Percentiles rank a stretch among this genome's conserved stretches.
These are phyloP conservation scores for Cyclophora albipunctata DNA, from an alignment of 2,888 invertebrate genomes.

Conservation along the genomic window DNA sequence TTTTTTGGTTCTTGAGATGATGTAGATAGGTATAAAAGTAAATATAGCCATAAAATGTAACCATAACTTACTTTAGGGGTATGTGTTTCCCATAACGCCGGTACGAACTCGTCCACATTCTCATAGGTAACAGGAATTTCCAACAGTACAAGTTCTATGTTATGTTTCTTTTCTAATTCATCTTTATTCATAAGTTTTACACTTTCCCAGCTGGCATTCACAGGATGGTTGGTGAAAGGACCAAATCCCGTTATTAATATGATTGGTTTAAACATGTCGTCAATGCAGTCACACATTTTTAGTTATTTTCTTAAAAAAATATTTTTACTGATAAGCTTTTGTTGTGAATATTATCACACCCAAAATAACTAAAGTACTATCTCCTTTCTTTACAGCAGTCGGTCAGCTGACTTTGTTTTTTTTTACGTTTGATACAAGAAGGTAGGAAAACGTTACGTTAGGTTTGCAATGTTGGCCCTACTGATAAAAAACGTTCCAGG, in stretches of 20 bases:
- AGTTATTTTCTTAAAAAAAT: neutral
- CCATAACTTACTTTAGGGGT: constrained; percentile 76
- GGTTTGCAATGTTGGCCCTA: constrained; percentile 6
- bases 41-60: neutral
- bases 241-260: constrained; percentile 86
- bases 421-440: constrained; percentile 21
- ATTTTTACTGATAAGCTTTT: neutral
- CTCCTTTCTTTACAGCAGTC: neutral
- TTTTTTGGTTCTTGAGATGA: no score
- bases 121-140: constrained; percentile 85
- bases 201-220: constrained; percentile 90
- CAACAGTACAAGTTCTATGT: constrained; percentile 55
- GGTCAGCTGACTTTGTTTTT: constrained; percentile 40
- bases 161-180: constrained; percentile 62
- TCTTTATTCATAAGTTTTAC: constrained; percentile 78
- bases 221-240: constrained; percentile 80
- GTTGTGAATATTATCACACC: neutral
- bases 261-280: constrained; percentile 47
- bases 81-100: constrained; percentile 80
- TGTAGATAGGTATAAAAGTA: no score
- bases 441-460: neutral
- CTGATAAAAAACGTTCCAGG: neutral
- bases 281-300: constrained; percentile 37
- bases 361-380: neutral
- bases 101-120: constrained; percentile 78